These are phyloP conservation scores for Neuroscelio doddi DNA, from an alignment of 2,888 invertebrate species.

Conservation along the genomic window DNA sequence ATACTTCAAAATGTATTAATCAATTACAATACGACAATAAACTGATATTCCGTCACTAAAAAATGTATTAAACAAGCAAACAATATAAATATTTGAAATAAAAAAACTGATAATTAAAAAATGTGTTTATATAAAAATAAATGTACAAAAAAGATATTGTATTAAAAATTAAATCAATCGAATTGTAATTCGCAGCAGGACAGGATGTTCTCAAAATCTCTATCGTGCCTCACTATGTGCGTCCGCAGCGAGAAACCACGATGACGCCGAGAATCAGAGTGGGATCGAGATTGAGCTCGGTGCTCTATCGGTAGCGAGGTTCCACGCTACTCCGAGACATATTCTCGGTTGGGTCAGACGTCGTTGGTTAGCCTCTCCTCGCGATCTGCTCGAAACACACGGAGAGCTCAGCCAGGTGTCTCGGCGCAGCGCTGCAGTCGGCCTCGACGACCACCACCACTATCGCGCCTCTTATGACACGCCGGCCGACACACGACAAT, in stretches of 20 bases:
- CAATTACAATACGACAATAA: too few species aligned
- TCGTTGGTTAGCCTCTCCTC: slow-evolving; percentile 11
- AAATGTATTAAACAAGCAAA: too few species aligned
- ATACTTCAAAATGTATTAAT: too few species aligned
- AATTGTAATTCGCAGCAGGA: too few species aligned
- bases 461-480: slow-evolving; percentile 24
- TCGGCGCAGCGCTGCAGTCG: slow-evolving; percentile 24
- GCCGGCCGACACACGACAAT: slow-evolving; percentile 21
- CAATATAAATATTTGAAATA: too few species aligned
- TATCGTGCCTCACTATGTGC: background rate
- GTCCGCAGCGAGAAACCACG: slow-evolving; percentile 2
- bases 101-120: too few species aligned
- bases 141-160: too few species aligned
- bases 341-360: slow-evolving; percentile 16
- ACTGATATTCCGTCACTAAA: too few species aligned
- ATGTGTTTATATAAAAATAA: too few species aligned
- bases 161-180: too few species aligned
- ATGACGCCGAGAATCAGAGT: slow-evolving; percentile 8
- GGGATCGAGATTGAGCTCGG: background rate
- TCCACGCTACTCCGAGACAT: slow-evolving; percentile 7
- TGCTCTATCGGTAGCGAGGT: slow-evolving; percentile 8
- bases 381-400: slow-evolving; percentile 5
- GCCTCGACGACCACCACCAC: slow-evolving; percentile 21
- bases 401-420: slow-evolving; percentile 3
- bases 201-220: background rate